phyloP scores from a whole-genome alignment of 2,888 invertebrate species.

The Microdon myrmicae region DNA sequence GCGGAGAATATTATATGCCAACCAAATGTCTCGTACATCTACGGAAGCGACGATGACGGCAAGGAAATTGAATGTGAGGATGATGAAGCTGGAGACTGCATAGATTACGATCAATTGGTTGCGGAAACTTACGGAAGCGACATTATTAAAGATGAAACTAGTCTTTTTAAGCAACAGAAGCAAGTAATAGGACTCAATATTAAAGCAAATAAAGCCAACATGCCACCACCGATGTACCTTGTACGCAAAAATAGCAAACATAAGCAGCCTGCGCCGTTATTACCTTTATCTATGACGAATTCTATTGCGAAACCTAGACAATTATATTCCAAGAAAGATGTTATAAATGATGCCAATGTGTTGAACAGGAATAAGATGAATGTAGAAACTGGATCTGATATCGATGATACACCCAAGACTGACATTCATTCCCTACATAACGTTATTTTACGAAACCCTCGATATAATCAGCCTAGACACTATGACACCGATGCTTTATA shows the following conservation, averaged over 20 bases:
- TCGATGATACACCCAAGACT: too few relatives aligned
- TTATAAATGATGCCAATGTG: not conserved
- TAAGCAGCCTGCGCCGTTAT: too few relatives aligned
- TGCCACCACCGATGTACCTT: too few relatives aligned
- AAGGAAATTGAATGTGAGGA: constrained; percentile 10
- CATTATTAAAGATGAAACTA: not conserved
- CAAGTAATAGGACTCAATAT: not conserved
- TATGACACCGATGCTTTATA: constrained; percentile 68
- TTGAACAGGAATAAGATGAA: too few relatives aligned
- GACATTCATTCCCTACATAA: constrained; percentile 41
- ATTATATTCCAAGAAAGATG: constrained; percentile 1
- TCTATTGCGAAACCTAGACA: constrained; percentile 2
- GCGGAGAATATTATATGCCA: constrained; percentile 40
- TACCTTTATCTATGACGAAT: constrained; percentile 13
- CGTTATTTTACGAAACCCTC: constrained; percentile 55
- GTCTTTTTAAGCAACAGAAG: too few relatives aligned
- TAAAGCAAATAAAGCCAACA: not conserved
- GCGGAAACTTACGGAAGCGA: constrained; percentile 29
- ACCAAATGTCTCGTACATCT: constrained; percentile 36
- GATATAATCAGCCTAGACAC: constrained; percentile 57
- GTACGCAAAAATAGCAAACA: too few relatives aligned
- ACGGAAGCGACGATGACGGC: constrained; percentile 13
- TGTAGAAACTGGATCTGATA: too few relatives aligned
- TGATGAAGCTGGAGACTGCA: constrained; percentile 23
- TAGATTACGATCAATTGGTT: constrained; percentile 37